These are phyloP conservation scores for Isaurus tuberculatus DNA, from an alignment of 92 coral and sea anemone genomes.

Conservation along the genomic window DNA sequence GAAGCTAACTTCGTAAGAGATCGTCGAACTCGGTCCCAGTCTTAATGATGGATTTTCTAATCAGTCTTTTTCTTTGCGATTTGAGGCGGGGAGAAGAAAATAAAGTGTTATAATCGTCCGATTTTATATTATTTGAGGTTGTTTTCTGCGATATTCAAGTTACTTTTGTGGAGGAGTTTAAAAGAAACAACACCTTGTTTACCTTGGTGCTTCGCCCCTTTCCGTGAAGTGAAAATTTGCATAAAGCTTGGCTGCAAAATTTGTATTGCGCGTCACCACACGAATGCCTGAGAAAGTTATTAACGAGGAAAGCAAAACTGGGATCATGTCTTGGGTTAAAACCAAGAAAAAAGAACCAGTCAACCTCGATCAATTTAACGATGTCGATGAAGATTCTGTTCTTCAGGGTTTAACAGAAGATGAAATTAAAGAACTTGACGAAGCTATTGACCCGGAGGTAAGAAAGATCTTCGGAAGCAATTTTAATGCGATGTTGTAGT, in stretches of 20 bases:
- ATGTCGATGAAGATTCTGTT: conserved; percentile 81
- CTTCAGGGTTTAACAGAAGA: conserved; percentile 88
- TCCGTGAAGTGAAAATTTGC: conserved; percentile 28
- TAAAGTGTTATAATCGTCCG: background rate
- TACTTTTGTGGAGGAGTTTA: background rate
- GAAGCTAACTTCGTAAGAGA: conserved; percentile 2
- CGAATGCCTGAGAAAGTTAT: conserved; percentile 45
- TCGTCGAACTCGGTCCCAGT: background rate
- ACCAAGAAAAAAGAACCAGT: conserved; percentile 64
- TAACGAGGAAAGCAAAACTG: background rate
- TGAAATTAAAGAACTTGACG: conserved; percentile 83
- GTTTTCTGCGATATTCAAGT: background rate
- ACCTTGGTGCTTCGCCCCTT: conserved; percentile 9
- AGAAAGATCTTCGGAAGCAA: conserved; percentile 14
- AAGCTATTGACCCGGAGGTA: conserved; percentile 98
- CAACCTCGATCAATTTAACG: conserved; percentile 74
- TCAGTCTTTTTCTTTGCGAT: background rate
- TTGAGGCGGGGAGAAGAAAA: conserved; percentile 3
- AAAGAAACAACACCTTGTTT: conserved; percentile 6
- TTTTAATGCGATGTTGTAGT: background rate
- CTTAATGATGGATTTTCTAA: background rate
- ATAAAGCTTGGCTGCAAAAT: conserved; percentile 48
- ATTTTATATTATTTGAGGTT: background rate
- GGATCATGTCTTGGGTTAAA: conserved; percentile 85
- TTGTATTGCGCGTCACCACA: conserved; percentile 24